These are phyloP conservation scores for Philaethria dido DNA, from an alignment of 2,888 invertebrate species.

Conservation along the genomic window DNA sequence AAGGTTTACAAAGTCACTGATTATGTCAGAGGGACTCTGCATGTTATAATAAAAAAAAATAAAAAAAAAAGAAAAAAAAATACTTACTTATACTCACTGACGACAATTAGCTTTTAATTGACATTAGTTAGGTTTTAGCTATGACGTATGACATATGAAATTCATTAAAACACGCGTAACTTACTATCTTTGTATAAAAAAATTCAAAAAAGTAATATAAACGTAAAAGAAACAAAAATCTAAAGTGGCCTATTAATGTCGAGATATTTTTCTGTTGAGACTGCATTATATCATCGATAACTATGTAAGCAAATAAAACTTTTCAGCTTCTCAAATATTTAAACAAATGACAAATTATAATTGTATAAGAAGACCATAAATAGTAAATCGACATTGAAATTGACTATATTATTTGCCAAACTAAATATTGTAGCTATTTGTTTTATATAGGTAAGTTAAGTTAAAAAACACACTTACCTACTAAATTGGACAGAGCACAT, in stretches of 20 bases:
- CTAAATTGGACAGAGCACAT: slow-evolving; percentile 52
- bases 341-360: slow-evolving; percentile 45
- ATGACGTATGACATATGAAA: too few species aligned
- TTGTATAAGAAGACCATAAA: slow-evolving; percentile 62
- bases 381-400: slow-evolving; percentile 62
- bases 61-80: too few species aligned
- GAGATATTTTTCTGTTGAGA: not conserved
- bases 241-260: not conserved
- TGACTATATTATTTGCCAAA: slow-evolving; percentile 45
- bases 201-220: not conserved
- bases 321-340: slow-evolving; percentile 54
- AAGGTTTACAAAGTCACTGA: too few species aligned
- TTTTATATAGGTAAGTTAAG: slow-evolving; percentile 51
- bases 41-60: too few species aligned
- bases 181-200: too few species aligned
- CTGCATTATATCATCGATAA: slow-evolving; percentile 13
- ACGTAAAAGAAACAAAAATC: not conserved
- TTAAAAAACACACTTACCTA: slow-evolving; percentile 42
- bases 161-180: too few species aligned
- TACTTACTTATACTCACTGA: too few species aligned
- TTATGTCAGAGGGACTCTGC: too few species aligned
- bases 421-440: slow-evolving; percentile 48
- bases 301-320: slow-evolving; percentile 23
- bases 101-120: too few species aligned
- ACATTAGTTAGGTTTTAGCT: too few species aligned